These are phyloP conservation scores for Epizoanthus scotinus DNA, from an alignment of 92 coral and sea anemone species.

Conservation along the genomic window DNA sequence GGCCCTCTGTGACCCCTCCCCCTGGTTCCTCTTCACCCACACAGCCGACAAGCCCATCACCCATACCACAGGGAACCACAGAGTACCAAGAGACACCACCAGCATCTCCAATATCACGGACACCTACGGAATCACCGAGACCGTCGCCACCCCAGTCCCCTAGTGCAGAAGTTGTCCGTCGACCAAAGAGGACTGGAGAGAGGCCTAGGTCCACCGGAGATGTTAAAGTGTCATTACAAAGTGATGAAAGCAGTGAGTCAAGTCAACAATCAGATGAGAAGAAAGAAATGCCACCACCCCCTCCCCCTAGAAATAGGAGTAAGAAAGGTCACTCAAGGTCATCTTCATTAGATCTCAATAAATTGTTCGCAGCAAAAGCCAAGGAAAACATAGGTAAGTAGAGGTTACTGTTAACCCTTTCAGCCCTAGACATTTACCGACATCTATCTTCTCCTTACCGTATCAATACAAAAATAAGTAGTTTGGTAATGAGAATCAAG, in stretches of 20 bases:
- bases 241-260: conserved; percentile 67
- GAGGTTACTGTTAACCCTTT: no score
- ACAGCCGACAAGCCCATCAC: conserved; percentile 6
- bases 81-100: conserved; percentile 23
- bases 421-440: no score
- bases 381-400: conserved; percentile 67
- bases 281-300: conserved; percentile 77
- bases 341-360: conserved; percentile 92
- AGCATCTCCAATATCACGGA: conserved; percentile 11
- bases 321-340: conserved; percentile 97
- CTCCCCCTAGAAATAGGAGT: conserved; percentile 89
- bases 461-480: no score
- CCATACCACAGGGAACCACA: conserved; percentile 11
- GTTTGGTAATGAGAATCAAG: no score
- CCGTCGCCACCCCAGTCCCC: conserved; percentile 36
- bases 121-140: conserved; percentile 24
- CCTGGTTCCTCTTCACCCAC: conserved; percentile 25
- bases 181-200: conserved; percentile 63
- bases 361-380: conserved; percentile 86
- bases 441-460: no score
- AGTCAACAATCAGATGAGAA: conserved; percentile 66
- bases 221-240: conserved; percentile 55
- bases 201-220: conserved; percentile 80
- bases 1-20: conserved; percentile 27
- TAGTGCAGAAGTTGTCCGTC: conserved; percentile 40